Evolutionary conservation across 2,113 vertebrate genomes (phyloP).

Genomic region (Rhinolophus ferrumequinum): DNA sequence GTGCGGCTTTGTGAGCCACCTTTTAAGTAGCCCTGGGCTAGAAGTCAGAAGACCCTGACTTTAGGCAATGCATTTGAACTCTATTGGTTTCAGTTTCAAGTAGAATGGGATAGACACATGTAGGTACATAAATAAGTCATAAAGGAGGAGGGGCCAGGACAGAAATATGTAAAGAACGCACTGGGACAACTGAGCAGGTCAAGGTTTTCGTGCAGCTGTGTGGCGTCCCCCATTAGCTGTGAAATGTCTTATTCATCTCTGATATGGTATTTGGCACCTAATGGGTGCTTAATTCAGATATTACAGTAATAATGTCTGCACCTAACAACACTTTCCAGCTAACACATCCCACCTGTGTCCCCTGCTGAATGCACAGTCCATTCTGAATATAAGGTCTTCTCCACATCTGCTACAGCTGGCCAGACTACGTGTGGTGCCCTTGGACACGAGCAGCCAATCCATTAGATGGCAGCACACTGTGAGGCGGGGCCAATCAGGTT

Average conservation of each 20-base stretch:
- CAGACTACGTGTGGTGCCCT: background rate
- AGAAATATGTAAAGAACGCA: background rate
- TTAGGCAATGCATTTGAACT: background rate
- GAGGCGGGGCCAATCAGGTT: background rate
- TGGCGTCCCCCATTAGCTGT: too few species aligned
- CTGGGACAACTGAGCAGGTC: background rate
- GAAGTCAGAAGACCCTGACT: background rate
- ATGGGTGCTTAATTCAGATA: background rate
- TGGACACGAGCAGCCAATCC: background rate
- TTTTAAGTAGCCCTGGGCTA: background rate
- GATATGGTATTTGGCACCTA: background rate
- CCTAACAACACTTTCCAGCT: background rate
- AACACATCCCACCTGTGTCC: accelerated
- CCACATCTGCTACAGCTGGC: background rate
- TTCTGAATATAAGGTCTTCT: background rate
- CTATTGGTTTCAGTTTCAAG: background rate
- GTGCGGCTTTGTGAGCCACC: background rate
- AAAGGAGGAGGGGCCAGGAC: background rate
- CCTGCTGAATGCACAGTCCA: background rate
- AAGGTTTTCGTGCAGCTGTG: background rate
- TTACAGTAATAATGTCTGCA: background rate
- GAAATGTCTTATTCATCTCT: background rate
- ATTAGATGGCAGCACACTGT: accelerated
- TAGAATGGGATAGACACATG: background rate
- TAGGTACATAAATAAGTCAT: background rate